A percentile compares a stretch with the other conserved stretches of the same genome.
Conservation (phyloP, 2,797 vertebrate species). For the Tolypeutes matacus region DNA sequence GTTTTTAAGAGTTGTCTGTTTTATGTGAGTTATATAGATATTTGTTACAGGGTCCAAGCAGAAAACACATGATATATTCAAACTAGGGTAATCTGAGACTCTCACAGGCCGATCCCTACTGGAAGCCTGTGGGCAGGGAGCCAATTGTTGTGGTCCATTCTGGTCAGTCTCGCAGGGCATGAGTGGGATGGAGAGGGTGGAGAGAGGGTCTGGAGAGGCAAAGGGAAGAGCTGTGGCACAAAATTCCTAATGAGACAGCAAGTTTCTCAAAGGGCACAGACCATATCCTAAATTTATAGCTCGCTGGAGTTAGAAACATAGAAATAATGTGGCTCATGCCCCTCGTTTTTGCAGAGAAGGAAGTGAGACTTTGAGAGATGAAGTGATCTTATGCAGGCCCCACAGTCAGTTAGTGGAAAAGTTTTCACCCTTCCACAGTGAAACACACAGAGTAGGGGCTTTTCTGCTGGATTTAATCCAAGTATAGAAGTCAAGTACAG, state of each 20-base stretch:
- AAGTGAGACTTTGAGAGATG: background rate
- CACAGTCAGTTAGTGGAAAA: too few species aligned
- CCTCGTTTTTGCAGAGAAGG: background rate
- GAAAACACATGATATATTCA: background rate
- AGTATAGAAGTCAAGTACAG: background rate
- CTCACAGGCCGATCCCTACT: background rate
- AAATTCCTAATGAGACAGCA: background rate
- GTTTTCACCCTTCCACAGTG: too few species aligned
- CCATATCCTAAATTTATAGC: background rate
- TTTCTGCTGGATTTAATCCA: background rate
- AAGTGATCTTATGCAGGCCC: background rate
- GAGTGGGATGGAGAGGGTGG: background rate
- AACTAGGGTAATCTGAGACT: too few species aligned
- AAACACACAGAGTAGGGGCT: too few species aligned
- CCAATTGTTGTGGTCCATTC: background rate
- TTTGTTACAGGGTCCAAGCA: background rate
- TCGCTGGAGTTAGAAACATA: background rate
- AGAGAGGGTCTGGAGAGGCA: background rate
- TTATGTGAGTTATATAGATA: background rate
- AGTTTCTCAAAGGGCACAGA: background rate
- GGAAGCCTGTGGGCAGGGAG: background rate
- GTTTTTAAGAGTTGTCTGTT: background rate
- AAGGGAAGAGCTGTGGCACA: background rate
- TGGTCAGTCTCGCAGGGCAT: background rate
- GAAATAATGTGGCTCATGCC: background rate